Conservation (phyloP, 2,888 invertebrate species). For the Synergus umbraculus region DNA sequence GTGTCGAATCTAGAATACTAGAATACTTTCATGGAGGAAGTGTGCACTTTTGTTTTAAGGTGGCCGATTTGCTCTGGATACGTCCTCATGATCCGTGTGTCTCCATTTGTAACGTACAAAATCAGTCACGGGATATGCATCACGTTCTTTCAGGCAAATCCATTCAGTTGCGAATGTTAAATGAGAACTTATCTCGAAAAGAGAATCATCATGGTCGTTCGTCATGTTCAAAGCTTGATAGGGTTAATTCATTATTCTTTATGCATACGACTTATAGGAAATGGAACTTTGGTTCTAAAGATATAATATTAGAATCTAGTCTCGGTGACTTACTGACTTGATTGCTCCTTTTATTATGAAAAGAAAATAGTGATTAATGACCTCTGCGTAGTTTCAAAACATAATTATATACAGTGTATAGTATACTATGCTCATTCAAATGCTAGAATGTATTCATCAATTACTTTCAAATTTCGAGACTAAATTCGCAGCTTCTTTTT, state of each 20-base stretch:
- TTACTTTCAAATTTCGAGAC: too few relatives aligned
- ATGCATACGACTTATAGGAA: slow-evolving; percentile 20
- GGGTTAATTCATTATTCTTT: slow-evolving; percentile 16
- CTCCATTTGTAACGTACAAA: neutral
- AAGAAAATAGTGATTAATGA: neutral
- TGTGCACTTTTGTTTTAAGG: neutral
- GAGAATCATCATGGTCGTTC: slow-evolving; percentile 31
- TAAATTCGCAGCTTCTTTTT: too few relatives aligned
- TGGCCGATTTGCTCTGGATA: neutral
- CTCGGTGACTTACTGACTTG: neutral
- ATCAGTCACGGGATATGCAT: slow-evolving; percentile 6
- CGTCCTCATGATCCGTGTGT: neutral
- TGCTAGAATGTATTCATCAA: neutral
- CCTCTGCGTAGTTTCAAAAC: neutral
- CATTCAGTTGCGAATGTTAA: slow-evolving; percentile 15
- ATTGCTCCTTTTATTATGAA: neutral
- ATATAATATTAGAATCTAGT: neutral
- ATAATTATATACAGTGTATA: neutral
- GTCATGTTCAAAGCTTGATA: slow-evolving; percentile 21
- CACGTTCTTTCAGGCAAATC: neutral
- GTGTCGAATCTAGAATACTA: neutral
- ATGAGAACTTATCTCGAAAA: slow-evolving; percentile 1
- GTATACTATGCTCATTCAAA: neutral
- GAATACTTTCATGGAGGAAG: neutral
- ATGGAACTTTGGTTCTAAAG: neutral